Evolutionary conservation across 2,797 vertebrate species (phyloP).

Genomic region (Oreochromis mossambicus): DNA sequence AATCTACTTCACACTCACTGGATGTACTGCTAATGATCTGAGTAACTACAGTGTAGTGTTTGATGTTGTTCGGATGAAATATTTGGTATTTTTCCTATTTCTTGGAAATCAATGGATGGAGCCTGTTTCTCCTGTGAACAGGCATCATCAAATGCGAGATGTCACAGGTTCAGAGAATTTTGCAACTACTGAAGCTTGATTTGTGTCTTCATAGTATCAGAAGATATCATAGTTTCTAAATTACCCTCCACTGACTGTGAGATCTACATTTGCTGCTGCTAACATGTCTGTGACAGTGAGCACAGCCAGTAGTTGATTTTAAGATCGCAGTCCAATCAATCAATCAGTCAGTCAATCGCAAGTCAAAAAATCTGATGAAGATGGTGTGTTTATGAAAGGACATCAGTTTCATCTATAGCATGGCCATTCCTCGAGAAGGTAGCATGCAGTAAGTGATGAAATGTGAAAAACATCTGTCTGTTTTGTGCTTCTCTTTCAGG

Average conservation of each 20-base stretch:
- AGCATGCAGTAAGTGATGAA: background rate
- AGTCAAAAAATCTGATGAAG: background rate
- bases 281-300: background rate
- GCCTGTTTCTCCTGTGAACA: background rate
- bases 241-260: background rate
- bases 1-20: background rate
- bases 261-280: background rate
- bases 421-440: background rate
- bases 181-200: background rate
- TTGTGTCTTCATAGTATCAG: background rate
- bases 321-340: background rate
- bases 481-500: conserved; percentile 69
- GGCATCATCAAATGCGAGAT: background rate
- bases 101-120: background rate
- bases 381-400: background rate
- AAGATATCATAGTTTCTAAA: background rate
- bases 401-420: background rate
- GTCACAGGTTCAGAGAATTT: background rate
- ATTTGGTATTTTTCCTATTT: background rate
- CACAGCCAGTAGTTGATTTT: background rate
- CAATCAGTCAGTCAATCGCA: background rate
- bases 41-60: background rate
- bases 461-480: background rate
- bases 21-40: background rate
- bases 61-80: background rate